Base-by-base conservation (phyloP, 2,888 invertebrate genomes). In the Bellardia pandia region DNA sequence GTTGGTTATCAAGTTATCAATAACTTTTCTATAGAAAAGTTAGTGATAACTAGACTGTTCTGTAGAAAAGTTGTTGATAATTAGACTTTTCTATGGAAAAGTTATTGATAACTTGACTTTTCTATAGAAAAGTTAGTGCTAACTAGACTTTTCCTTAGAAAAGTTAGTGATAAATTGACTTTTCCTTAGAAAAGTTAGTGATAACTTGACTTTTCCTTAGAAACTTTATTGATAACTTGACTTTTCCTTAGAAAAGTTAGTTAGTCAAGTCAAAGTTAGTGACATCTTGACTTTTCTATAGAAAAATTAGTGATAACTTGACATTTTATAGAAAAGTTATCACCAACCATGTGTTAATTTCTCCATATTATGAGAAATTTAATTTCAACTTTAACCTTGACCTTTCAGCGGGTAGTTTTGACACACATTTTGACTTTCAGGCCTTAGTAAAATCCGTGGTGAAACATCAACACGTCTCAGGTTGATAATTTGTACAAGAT, bases 401-500 rank as follows among this genome's bases (percentile, higher is more conserved):
- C 16, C 23, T 56, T 56, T 56, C 5, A n/a, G n/a, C 5, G 3
- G 4, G 2, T 5, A 48, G 4, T 51, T 2, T 8, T 48, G 9
- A n/a, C 5, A 51, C 13, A 56, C 16, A 23, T 58, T 58, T 58
- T 58, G n/a, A 33, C n/a, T 62, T 37, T 62, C 2, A 62, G 8
- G 37, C 14, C 37, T 9, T 8, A 66, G 2, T 2, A 11, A 37
- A 30, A 37, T 33, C 7, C 2, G 56, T 45, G 64, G 33, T 9
- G 6, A 37, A 75, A 71, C 16, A 76, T 40, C 48, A 76, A 66
- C 86, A 86, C 86, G 86, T 83, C 14, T 58, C 56, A 14, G 51
- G 62, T 64, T 74, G 86, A 79, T 83, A 83, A 86, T 86, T 86
- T 79, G 83, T 71, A 40, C 42, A 33, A 56, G 53, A 83, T 72